Evolutionary conservation across 2,113 vertebrate species (phyloP).

Genomic region (Trichomycterus rosablanca): DNA sequence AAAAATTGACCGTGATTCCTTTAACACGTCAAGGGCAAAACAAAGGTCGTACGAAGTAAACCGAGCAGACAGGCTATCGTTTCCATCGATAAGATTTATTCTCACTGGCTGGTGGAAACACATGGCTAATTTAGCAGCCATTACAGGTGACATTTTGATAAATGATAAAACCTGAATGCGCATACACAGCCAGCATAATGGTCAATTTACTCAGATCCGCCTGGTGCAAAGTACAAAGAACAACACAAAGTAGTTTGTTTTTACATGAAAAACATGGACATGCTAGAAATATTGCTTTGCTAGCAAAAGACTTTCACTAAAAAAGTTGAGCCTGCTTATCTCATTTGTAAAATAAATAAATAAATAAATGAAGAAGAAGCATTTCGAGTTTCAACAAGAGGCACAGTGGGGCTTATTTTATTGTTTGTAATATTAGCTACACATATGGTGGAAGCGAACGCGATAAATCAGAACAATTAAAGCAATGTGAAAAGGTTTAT

Average conservation of each 20-base stretch:
- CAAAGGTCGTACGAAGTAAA: constrained; percentile 61
- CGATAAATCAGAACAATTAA: too few species aligned
- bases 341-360: too few species aligned
- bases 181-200: constrained; percentile 64
- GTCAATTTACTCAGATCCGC: constrained; percentile 54
- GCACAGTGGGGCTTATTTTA: too few species aligned
- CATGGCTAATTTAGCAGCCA: constrained; percentile 74
- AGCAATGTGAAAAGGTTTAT: too few species aligned
- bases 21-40: constrained; percentile 53
- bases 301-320: too few species aligned
- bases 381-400: too few species aligned
- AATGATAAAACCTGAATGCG: constrained; percentile 61
- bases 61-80: constrained; percentile 50
- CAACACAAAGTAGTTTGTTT: constrained; percentile 2
- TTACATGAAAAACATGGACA: constrained; percentile 7
- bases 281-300: too few species aligned
- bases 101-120: constrained; percentile 59
- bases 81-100: constrained; percentile 62
- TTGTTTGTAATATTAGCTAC: too few species aligned
- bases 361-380: too few species aligned
- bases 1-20: neutral
- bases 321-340: too few species aligned
- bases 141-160: constrained; percentile 69
- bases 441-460: too few species aligned
- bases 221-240: neutral